Base-by-base conservation (phyloP, 2,888 invertebrate species). In the Eupithecia pulchellata region DNA sequence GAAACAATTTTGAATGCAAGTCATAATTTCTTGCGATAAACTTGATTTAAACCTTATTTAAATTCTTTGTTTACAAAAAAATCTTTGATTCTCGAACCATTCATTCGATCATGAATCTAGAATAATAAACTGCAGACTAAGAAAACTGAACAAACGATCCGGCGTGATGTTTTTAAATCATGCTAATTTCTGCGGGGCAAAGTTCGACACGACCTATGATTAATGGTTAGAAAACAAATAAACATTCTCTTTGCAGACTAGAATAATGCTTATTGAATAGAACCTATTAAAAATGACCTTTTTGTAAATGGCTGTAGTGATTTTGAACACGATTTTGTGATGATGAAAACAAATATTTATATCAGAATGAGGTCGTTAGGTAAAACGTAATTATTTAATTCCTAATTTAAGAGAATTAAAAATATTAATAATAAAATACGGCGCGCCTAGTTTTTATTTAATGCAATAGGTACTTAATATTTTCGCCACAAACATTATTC, bases 181-280 rank as follows among this genome's bases (percentile, higher is more conserved):
- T 78, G 78, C 75, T 78, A 78, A 77, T 78, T 77, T 75, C 66
- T 68, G 39, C 32, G 55, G 76, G 72, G 71, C 73, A 77, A 67
- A 77, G 79, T 74, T 78, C 78, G 66, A 68, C 78, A 77, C 78
- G 78, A 71, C 39, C 62, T 71, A 66, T 78, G 75, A 78, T 78
- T 74, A 77, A 79, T 77, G 68, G 68, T 68, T 29, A 27, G 47
- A 68, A 62, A 72, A 76, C 75, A 77, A 76, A 75, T 73, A 78
- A 70, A 71, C 76, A 58, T 75, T 73, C 73, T 75, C 74, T 72
- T 67, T 65, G 39, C 62, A 63, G 61, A 25, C 36, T 62, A 64
- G 55, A 36, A 25, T 47, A 67, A 64, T 36, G 47, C 32, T 64
- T 64, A 64, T 69, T 66, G 72, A 55, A 52, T 64, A 42, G 47